These are phyloP conservation scores for Columbina picui DNA, from an alignment of 2,113 vertebrate species.

Conservation along the genomic window DNA sequence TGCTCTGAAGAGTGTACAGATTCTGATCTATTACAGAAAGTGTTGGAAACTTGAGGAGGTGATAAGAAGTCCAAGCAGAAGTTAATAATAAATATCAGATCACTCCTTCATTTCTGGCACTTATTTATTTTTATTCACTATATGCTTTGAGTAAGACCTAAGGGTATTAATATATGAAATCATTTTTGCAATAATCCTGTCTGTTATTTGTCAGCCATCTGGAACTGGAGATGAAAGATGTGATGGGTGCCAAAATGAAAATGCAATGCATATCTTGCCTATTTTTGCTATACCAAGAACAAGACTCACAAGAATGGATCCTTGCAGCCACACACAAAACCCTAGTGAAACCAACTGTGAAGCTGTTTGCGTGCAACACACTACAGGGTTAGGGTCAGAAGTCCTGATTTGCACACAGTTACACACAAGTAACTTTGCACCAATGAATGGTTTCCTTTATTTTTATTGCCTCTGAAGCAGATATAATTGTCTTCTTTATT, in stretches of 20 bases:
- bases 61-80: background rate
- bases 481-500: conserved; percentile 11
- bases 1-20: background rate
- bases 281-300: background rate
- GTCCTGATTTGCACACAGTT: background rate
- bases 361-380: background rate
- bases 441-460: background rate
- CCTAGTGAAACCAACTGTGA: background rate
- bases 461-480: conserved; percentile 11
- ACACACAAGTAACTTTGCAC: background rate
- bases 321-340: background rate
- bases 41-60: background rate
- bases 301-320: background rate
- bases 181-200: background rate
- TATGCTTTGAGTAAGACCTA: background rate
- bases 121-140: background rate
- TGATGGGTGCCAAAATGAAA: background rate
- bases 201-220: background rate
- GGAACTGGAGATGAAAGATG: background rate
- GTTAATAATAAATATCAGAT: background rate
- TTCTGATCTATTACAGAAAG: background rate
- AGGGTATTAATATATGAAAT: background rate
- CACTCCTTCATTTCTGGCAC: background rate
- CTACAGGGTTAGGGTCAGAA: background rate
- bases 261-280: background rate